Base-by-base conservation (phyloP, 2,113 vertebrate species). In the Australoheros scitulus region DNA sequence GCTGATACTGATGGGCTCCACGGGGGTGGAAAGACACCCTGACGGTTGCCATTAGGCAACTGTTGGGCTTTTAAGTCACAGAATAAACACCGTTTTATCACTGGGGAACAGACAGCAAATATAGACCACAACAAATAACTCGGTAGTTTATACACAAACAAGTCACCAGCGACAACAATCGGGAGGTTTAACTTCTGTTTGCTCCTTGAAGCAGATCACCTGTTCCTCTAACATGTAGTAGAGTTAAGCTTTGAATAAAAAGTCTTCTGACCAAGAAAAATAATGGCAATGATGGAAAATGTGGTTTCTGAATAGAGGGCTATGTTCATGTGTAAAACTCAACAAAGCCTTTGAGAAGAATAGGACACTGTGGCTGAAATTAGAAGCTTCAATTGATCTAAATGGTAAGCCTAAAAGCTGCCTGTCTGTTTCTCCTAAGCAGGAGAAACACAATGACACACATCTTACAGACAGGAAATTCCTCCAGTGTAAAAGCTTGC, bases 391-490 rank as follows among this genome's bases (percentile, higher is more conserved):
- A 56, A 70, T 32, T 83, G 32, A 78, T 85, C 26, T 59, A 47
- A 87, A 81, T 36, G 15, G 20, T 61, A 38, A 86, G 65, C 77
- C 57, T 81, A 36, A 87, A 78, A 78, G 65, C 81, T 80, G 77
- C 76, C 55, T 43, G 24, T 72, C 6, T 65, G 79, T 34, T 56
- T 79, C 76, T 77, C 60, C 72, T 78, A 34, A 80, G 61, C 88
- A 65, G 32, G 20, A 75, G 79, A 81, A 90, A 92, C 36, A 11
- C 50, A 52, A 80, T 38, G 92, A 95, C 94, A 94, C 88, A 75
- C 87, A 95, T 95, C 93, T 82, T 47, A 88, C 52, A 59, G 85
- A 70, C 92, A 94, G 94, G 94, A 96, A 96, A 94, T 94, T 94
- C 93, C 92, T 92, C 80, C 83, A 87, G 81, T 91, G 88, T 94